A percentile compares a stretch with the other conserved stretches of the same genome.
phyloP scores from a whole-genome alignment of 2,888 invertebrate species.

The Zele albiditarsus region DNA sequence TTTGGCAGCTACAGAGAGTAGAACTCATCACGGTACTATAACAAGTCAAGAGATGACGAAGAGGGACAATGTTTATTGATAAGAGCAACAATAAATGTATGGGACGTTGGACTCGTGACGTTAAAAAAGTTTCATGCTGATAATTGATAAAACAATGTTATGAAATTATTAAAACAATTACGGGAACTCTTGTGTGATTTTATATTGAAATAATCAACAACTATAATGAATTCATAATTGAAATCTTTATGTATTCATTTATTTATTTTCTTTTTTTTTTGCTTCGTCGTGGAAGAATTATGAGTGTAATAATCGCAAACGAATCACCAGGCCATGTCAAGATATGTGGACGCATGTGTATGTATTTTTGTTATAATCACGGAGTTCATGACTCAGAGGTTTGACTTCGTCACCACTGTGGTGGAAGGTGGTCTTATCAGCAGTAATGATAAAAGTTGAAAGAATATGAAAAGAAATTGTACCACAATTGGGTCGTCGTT shows the following conservation, averaged over 20 bases:
- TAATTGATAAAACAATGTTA: neutral
- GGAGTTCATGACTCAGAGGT: neutral
- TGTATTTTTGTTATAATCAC: neutral
- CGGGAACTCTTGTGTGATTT: too few relatives aligned
- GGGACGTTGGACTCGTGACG: neutral
- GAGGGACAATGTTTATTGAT: neutral
- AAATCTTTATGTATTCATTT: neutral
- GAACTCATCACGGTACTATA: too few relatives aligned
- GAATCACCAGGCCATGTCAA: neutral
- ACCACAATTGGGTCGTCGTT: neutral
- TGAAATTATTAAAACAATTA: neutral
- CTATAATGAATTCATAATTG: neutral
- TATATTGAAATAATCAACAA: neutral
- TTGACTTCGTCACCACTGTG: neutral
- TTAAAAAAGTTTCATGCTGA: neutral
- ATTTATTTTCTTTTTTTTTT: neutral
- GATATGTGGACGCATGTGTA: neutral
- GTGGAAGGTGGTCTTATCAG: conserved; percentile 14
- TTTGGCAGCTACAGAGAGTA: neutral
- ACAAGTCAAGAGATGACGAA: neutral
- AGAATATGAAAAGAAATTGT: conserved; percentile 4
- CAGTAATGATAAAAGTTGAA: neutral
- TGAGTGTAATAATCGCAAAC: neutral
- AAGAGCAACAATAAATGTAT: neutral
- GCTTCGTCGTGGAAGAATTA: neutral